Conservation (phyloP, 30 jellyfish, hydroid and myxozoan genomes). For the Hydractinia echinata region DNA sequence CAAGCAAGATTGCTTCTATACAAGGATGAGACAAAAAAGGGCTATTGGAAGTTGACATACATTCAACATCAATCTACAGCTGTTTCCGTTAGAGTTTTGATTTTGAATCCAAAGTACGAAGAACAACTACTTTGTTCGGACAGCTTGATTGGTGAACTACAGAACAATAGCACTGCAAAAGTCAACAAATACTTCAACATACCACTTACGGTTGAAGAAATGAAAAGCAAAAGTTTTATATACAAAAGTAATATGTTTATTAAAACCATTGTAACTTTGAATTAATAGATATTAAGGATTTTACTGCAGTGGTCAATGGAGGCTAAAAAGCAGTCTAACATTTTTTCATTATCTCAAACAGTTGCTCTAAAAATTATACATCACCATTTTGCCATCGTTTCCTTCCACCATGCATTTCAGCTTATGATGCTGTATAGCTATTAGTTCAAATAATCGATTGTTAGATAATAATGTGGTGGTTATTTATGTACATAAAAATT, state of each 20-base stretch:
- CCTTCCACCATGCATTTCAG: too few species aligned
- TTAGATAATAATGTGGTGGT: too few species aligned
- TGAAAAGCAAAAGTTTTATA: slow-evolving; percentile 10
- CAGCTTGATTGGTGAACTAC: slow-evolving; percentile 16
- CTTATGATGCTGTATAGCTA: too few species aligned
- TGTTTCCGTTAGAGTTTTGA: background rate
- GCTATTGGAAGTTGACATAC: slow-evolving; percentile 34
- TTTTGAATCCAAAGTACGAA: slow-evolving; percentile 14
- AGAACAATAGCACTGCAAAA: slow-evolving; percentile 13
- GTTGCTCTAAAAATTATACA: too few species aligned
- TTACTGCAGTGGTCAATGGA: too few species aligned
- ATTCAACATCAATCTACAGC: slow-evolving; percentile 4
- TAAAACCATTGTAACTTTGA: background rate
- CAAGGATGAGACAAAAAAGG: slow-evolving; percentile 16
- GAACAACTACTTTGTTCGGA: slow-evolving; percentile 16
- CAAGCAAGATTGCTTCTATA: slow-evolving; percentile 13
- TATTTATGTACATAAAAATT: too few species aligned
- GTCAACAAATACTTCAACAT: slow-evolving; percentile 17
- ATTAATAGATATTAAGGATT: too few species aligned
- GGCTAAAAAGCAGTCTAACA: too few species aligned
- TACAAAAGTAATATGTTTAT: slow-evolving; percentile 10
- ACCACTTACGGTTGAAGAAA: slow-evolving; percentile 14
- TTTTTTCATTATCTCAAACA: too few species aligned
- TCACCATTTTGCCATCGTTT: too few species aligned
- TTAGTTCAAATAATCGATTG: too few species aligned